Evolutionary conservation across 2,797 vertebrate genomes (phyloP).

Genomic region (Adrianichthys oophorus): DNA sequence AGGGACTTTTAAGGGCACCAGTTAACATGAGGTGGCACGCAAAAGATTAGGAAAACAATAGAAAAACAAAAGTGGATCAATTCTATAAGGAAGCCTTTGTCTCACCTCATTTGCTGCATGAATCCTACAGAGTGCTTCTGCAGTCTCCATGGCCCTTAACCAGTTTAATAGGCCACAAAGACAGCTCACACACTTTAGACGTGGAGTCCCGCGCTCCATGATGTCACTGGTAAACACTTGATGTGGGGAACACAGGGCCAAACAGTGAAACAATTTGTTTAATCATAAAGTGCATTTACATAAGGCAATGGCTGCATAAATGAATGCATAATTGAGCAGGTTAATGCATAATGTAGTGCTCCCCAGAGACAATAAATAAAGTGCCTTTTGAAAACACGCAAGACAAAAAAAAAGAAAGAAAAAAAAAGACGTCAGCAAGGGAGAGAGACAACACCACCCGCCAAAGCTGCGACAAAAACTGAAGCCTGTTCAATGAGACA

Average conservation of each 20-base stretch:
- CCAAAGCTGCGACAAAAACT: constrained; percentile 70
- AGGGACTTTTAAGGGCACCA: neutral
- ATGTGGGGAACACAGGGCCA: constrained; percentile 71
- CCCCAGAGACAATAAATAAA: constrained; percentile 79
- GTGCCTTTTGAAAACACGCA: constrained; percentile 77
- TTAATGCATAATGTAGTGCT: constrained; percentile 81
- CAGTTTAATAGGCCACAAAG: constrained; percentile 55
- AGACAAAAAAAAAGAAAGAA: constrained; percentile 55
- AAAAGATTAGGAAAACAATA: neutral
- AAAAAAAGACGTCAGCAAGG: constrained; percentile 17
- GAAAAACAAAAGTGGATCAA: neutral
- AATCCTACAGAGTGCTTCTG: constrained; percentile 34
- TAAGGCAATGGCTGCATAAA: constrained; percentile 79
- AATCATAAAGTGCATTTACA: constrained; percentile 81
- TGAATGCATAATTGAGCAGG: constrained; percentile 83
- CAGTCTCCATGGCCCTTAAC: constrained; percentile 49
- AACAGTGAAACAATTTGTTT: constrained; percentile 79
- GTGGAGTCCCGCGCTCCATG: constrained; percentile 61
- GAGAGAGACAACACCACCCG: constrained; percentile 56
- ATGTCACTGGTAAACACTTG: constrained; percentile 76
- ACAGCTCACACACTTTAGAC: constrained; percentile 51
- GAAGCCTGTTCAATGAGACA: constrained; percentile 69
- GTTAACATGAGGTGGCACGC: neutral
- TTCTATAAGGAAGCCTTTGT: constrained; percentile 16
- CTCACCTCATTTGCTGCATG: constrained; percentile 24